Conservation (phyloP, 2,888 invertebrate species). For the Epirrita christyi region DNA sequence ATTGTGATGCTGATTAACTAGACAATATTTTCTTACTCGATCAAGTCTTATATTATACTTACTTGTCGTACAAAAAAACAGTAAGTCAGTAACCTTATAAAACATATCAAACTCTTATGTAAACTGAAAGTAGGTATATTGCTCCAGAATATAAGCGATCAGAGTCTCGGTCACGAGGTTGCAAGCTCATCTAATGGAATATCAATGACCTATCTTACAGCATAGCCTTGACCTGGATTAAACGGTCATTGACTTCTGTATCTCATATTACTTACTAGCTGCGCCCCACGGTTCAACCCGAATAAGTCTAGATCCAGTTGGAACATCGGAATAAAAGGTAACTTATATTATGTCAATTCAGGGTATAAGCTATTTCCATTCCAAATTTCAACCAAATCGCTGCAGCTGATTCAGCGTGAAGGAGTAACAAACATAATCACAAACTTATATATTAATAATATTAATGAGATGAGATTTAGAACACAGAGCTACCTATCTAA, state of each 20-base stretch:
- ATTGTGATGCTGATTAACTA: conserved; percentile 1
- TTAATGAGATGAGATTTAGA: too few species aligned
- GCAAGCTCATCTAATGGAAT: conserved; percentile 26
- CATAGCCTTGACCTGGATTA: conserved; percentile 49
- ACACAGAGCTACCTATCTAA: not conserved
- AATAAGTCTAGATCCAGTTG: too few species aligned
- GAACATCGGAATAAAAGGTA: too few species aligned
- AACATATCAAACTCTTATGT: conserved; percentile 13
- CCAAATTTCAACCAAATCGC: too few species aligned
- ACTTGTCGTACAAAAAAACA: conserved; percentile 6
- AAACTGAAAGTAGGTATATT: conserved; percentile 11
- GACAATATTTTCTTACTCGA: not conserved
- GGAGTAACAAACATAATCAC: too few species aligned
- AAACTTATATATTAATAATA: too few species aligned
- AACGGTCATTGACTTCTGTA: conserved; percentile 44
- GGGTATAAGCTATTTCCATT: too few species aligned
- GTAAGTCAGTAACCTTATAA: conserved; percentile 12
- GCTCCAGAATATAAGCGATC: conserved; percentile 38
- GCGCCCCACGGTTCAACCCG: too few species aligned
- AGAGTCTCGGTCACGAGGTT: conserved; percentile 24
- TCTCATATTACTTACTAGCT: conserved; percentile 7
- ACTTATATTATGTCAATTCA: too few species aligned
- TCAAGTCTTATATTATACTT: not conserved
- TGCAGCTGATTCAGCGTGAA: too few species aligned
- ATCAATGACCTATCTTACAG: conserved; percentile 33